phyloP scores from a whole-genome alignment of 2,113 vertebrate genomes.

The Crotalus horridus region DNA sequence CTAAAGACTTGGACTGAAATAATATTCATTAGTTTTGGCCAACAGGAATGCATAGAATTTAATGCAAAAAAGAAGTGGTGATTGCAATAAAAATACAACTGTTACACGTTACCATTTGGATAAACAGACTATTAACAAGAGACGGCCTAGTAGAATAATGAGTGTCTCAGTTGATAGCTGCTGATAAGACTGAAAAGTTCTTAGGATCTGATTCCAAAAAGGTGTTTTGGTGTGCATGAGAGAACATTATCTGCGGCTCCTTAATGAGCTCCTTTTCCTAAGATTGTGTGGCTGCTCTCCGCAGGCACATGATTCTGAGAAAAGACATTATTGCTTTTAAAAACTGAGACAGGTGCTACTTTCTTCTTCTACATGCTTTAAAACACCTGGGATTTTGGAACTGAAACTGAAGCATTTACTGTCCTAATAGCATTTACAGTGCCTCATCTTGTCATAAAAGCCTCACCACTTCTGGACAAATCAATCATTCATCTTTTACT shows the following conservation, averaged over 20 bases:
- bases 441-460: not conserved
- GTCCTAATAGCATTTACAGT: not conserved
- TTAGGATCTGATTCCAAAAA: not conserved
- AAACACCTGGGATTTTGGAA: not conserved
- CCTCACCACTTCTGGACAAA: not conserved
- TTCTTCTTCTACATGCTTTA: not conserved
- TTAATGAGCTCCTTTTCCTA: not conserved
- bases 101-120: not conserved
- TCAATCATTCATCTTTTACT: not conserved
- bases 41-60: not conserved
- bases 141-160: not conserved
- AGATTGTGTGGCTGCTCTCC: not conserved
- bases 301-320: not conserved
- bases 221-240: not conserved
- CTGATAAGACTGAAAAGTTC: not conserved
- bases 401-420: not conserved
- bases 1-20: not conserved
- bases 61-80: not conserved
- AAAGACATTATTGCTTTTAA: not conserved
- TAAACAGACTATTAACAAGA: not conserved
- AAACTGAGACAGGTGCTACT: not conserved
- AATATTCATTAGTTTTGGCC: not conserved
- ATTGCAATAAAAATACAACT: not conserved
- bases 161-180: not conserved
- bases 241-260: not conserved